phyloP scores from a whole-genome alignment of 1,140 invertebrate species.

The Tetraneura akinire region DNA sequence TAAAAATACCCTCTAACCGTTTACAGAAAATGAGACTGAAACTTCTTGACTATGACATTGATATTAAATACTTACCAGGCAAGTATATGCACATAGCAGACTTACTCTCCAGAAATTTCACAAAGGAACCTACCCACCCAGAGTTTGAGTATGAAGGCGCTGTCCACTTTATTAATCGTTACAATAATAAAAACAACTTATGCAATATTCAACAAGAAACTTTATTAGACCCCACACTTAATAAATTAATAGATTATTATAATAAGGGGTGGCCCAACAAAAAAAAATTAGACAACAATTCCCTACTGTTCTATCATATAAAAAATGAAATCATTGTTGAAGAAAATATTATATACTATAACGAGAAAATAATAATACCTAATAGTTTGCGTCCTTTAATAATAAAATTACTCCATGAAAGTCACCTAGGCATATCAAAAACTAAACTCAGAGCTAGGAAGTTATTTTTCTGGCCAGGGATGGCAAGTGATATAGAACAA shows the following conservation, averaged over 20 bases:
- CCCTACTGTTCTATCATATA: neutral
- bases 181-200: neutral
- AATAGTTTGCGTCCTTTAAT: neutral
- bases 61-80: neutral
- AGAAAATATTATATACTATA: neutral
- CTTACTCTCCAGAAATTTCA: constrained; percentile 1
- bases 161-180: neutral
- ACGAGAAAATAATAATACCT: neutral
- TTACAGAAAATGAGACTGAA: neutral
- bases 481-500: constrained; percentile 5
- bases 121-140: neutral
- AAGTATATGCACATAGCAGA: constrained; percentile 18
- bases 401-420: neutral
- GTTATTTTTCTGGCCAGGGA: neutral
- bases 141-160: neutral
- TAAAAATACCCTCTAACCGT: neutral
- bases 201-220: neutral
- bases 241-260: neutral
- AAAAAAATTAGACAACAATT: neutral
- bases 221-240: neutral
- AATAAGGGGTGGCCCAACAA: neutral
- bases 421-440: neutral
- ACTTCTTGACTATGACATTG: neutral
- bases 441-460: neutral
- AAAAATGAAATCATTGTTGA: neutral